Conservation (phyloP, 2,797 vertebrate genomes). For the Chloroceryle inda region DNA sequence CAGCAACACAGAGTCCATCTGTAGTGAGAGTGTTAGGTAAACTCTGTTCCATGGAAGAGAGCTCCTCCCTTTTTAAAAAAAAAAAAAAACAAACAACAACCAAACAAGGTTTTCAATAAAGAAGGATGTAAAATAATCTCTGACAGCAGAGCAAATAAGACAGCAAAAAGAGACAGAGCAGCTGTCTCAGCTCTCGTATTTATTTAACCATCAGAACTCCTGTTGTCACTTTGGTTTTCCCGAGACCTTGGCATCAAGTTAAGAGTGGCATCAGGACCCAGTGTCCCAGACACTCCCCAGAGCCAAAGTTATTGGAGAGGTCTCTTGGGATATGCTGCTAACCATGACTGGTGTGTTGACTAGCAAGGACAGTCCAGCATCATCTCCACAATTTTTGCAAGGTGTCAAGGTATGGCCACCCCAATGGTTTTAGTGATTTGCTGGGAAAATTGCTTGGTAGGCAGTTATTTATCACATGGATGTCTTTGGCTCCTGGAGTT, state of each 20-base stretch:
- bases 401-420: neutral
- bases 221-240: neutral
- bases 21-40: slow-evolving; percentile 11
- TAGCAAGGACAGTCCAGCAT: neutral
- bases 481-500: neutral
- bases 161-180: slow-evolving; percentile 42
- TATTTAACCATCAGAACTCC: slow-evolving; percentile 48
- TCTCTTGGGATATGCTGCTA: neutral
- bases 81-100: neutral
- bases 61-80: neutral
- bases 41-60: slow-evolving; percentile 6
- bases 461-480: neutral
- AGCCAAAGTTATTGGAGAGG: accelerated
- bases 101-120: slow-evolving; percentile 62
- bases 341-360: neutral
- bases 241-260: neutral
- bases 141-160: neutral
- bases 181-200: slow-evolving; percentile 54
- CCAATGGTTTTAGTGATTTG: neutral
- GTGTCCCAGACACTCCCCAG: neutral
- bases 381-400: neutral
- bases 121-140: slow-evolving; percentile 61
- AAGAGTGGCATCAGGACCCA: neutral
- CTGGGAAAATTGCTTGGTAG: neutral
- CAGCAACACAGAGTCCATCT: neutral